Conservation (phyloP, 2,113 vertebrate genomes). For the Marmota flaviventris region DNA sequence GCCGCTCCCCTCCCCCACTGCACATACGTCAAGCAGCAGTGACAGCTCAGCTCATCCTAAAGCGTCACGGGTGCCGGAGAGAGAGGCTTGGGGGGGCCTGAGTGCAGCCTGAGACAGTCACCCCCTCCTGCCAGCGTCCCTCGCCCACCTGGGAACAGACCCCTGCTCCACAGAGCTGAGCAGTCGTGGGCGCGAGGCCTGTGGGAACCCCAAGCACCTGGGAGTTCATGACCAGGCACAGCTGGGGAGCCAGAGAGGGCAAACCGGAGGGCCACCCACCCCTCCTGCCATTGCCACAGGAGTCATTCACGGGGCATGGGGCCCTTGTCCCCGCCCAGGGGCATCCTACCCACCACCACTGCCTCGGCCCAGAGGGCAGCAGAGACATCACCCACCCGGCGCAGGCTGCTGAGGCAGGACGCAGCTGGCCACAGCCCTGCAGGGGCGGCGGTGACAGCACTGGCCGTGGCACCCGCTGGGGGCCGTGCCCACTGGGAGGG, state of each 20-base stretch:
- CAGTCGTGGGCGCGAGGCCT: fast-evolving
- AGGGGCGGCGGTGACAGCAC: too few relatives aligned
- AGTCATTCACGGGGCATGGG: fast-evolving
- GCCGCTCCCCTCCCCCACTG: neutral
- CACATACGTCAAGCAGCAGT: neutral
- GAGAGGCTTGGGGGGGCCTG: neutral
- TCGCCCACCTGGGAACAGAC: neutral
- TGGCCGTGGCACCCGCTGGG: neutral
- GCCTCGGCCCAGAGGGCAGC: neutral
- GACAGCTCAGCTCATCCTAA: neutral
- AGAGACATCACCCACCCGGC: neutral
- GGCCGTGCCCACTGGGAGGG: fast-evolving
- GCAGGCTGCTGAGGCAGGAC: too few relatives aligned
- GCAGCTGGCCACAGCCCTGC: too few relatives aligned
- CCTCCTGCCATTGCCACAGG: too few relatives aligned
- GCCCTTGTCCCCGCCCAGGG: neutral
- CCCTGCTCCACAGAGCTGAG: neutral
- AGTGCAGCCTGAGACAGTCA: neutral
- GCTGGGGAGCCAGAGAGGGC: too few relatives aligned
- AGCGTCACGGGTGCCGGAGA: neutral
- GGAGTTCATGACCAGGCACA: neutral
- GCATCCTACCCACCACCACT: neutral
- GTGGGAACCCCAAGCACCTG: fast-evolving
- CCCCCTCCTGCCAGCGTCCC: neutral
- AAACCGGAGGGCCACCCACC: too few relatives aligned